These are phyloP conservation scores for Setipinna tenuifilis DNA, from an alignment of 2,797 vertebrate genomes.

Conservation along the genomic window DNA sequence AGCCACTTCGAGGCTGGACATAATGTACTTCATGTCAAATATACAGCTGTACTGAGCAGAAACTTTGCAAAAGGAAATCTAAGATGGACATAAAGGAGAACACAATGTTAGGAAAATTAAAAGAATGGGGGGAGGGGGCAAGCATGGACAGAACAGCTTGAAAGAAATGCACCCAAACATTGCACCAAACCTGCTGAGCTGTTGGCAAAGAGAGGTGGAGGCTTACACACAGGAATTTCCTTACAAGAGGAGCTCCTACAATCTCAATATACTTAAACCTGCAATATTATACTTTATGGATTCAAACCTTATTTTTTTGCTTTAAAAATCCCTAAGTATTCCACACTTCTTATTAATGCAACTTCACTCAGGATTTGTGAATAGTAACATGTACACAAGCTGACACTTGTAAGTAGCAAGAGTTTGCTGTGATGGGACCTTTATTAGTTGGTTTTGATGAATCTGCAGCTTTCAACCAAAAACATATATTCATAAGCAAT, in stretches of 20 bases:
- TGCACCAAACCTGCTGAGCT: constrained; percentile 76
- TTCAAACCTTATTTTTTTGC: constrained; percentile 52
- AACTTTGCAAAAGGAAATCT: constrained; percentile 49
- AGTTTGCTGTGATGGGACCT: constrained; percentile 69
- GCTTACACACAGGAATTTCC: constrained; percentile 52
- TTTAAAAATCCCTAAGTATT: constrained; percentile 75
- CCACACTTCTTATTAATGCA: constrained; percentile 72
- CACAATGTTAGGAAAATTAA: constrained; percentile 74
- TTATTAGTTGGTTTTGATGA: constrained; percentile 72
- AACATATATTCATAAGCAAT: constrained; percentile 79
- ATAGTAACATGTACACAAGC: constrained; percentile 76
- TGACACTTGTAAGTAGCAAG: constrained; percentile 64
- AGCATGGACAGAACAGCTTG: constrained; percentile 77
- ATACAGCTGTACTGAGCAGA: constrained; percentile 57
- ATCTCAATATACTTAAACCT: constrained; percentile 48
- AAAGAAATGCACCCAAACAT: constrained; percentile 72
- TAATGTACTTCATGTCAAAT: constrained; percentile 30
- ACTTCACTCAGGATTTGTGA: constrained; percentile 64
- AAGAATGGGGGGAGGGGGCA: constrained; percentile 83
- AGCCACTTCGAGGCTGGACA: constrained; percentile 34
- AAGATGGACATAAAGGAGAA: constrained; percentile 58
- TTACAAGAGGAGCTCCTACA: constrained; percentile 51
- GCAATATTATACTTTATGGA: constrained; percentile 53
- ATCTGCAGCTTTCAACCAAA: constrained; percentile 71
- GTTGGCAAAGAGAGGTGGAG: constrained; percentile 41